Evolutionary conservation across 2,113 vertebrate species (phyloP).

Genomic region (Thunnus thynnus): DNA sequence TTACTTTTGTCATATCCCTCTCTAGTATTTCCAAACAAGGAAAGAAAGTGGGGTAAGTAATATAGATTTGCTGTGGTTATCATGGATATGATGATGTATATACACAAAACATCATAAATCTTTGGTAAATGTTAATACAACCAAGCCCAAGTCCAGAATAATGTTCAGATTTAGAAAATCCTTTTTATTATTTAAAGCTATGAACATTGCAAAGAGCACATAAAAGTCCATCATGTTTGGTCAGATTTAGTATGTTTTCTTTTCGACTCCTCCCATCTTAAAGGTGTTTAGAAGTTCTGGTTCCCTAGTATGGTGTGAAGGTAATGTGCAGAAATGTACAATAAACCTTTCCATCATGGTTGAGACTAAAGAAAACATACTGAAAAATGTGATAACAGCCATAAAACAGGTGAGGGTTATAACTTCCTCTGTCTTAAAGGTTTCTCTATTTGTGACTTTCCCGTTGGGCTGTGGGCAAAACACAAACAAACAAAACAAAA

Average conservation of each 20-base stretch:
- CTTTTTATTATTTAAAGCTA: background rate
- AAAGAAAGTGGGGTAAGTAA: background rate
- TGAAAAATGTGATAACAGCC: background rate
- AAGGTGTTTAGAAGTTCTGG: background rate
- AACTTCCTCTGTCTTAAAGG: background rate
- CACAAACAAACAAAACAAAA: slow-evolving; percentile 29
- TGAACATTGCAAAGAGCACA: background rate
- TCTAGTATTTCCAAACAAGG: background rate
- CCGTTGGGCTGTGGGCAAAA: slow-evolving; percentile 9
- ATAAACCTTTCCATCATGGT: background rate
- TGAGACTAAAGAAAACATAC: background rate
- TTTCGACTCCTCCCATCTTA: background rate
- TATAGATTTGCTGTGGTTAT: background rate
- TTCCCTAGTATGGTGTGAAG: background rate
- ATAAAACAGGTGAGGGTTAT: background rate
- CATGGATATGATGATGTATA: background rate
- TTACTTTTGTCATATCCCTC: background rate
- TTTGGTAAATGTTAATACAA: background rate
- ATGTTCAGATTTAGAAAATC: background rate
- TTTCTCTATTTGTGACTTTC: background rate
- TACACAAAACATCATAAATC: background rate
- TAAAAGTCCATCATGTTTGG: background rate
- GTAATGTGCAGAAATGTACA: background rate
- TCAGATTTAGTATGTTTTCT: too few species aligned
- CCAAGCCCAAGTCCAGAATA: background rate